Conservation (phyloP, 2,888 invertebrate species). For the Ommatoiulus sabulosus region DNA sequence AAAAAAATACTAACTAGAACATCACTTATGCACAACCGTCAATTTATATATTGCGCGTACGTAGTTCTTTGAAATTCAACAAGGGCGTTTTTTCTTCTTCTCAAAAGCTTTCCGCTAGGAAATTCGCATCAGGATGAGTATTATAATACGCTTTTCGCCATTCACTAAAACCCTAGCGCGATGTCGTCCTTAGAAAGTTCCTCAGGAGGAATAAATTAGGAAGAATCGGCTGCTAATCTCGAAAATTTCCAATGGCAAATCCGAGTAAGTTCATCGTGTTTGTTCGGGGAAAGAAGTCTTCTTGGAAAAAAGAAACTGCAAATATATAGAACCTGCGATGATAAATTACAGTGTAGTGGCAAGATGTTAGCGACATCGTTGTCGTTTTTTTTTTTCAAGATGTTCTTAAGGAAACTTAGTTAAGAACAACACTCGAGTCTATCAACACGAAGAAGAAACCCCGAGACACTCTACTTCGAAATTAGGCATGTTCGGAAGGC, state of each 20-base stretch:
- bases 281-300: not conserved
- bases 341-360: conserved; percentile 41
- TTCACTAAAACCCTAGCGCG: conserved; percentile 15
- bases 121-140: not conserved
- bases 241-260: not conserved
- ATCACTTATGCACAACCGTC: not conserved
- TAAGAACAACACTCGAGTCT: conserved; percentile 48
- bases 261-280: not conserved
- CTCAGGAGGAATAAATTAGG: conserved; percentile 45
- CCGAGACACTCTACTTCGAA: not conserved
- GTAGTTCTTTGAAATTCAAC: not conserved
- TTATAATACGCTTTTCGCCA: conserved; percentile 12
- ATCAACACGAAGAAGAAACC: not conserved
- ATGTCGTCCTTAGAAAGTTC: not conserved
- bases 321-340: conserved; percentile 12
- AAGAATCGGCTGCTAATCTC: conserved; percentile 24
- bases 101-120: not conserved
- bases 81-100: not conserved
- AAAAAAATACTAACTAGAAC: not conserved
- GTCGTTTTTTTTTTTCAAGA: not conserved
- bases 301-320: not conserved
- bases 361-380: conserved; percentile 42
- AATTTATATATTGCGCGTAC: not conserved
- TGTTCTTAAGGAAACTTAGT: conserved; percentile 45
- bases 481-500: conserved; percentile 7